Percentiles rank a stretch among this genome's conserved stretches.
phyloP scores from a whole-genome alignment of 2,797 vertebrate genomes.

The Phalloptychus januarius region DNA sequence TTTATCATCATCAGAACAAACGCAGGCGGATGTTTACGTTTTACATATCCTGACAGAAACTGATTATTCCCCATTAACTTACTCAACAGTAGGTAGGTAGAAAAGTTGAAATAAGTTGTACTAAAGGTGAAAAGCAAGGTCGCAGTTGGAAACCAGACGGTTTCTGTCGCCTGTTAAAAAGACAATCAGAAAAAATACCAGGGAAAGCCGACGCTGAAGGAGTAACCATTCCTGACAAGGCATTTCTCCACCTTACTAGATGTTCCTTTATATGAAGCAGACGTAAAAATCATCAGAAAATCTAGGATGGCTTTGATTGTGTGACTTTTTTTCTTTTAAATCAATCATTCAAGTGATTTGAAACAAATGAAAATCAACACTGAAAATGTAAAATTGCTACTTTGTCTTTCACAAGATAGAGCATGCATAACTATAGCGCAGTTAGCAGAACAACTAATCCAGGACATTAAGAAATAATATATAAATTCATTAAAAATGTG shows the following conservation, averaged over 20 bases:
- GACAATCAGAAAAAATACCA: constrained; percentile 68
- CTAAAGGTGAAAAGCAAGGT: constrained; percentile 32
- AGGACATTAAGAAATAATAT: not conserved
- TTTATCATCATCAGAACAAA: constrained; percentile 32
- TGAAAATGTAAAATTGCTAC: not conserved
- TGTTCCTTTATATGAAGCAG: constrained; percentile 33
- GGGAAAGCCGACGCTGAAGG: constrained; percentile 58
- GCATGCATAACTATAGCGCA: not conserved
- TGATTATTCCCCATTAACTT: not conserved
- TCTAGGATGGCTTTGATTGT: not conserved
- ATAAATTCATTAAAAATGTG: not conserved
- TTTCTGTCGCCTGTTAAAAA: constrained; percentile 46
- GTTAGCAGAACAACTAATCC: not conserved
- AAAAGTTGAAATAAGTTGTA: constrained; percentile 8
- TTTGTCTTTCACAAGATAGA: not conserved
- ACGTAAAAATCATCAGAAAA: not conserved
- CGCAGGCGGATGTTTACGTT: constrained; percentile 10
- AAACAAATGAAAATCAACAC: not conserved
- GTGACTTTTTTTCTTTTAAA: not conserved
- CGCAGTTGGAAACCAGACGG: constrained; percentile 8
- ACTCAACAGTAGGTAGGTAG: constrained; percentile 5
- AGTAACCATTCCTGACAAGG: constrained; percentile 48
- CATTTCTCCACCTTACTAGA: constrained; percentile 39
- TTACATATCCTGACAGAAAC: constrained; percentile 3
- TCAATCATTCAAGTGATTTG: not conserved